phyloP scores from a whole-genome alignment of 92 coral and sea anemone genomes.

The Nematostella vectensis region DNA sequence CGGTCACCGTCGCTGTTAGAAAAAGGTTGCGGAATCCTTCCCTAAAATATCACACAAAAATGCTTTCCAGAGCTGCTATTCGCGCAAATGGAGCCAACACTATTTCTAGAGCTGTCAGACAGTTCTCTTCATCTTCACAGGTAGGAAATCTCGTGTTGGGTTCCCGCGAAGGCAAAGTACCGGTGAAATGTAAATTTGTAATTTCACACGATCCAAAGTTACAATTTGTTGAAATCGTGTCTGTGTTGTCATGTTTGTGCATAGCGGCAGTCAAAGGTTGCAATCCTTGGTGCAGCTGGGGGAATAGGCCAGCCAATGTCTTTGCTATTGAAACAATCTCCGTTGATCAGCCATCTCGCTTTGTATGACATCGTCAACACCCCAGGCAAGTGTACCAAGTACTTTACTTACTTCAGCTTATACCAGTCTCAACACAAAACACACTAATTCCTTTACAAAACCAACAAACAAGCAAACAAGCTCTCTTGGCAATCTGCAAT shows the following conservation, averaged over 20 bases:
- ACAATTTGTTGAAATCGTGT: neutral
- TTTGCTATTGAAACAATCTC: slow-evolving; percentile 78
- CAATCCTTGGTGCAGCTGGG: slow-evolving; percentile 99
- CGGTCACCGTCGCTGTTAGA: neutral
- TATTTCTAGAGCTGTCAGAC: slow-evolving; percentile 31
- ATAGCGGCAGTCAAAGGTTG: slow-evolving; percentile 86
- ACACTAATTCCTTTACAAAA: neutral
- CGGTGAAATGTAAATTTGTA: too few species aligned
- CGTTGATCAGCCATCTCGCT: slow-evolving; percentile 86
- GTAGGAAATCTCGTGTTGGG: slow-evolving; percentile 14
- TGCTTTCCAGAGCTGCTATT: slow-evolving; percentile 58
- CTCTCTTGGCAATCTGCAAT: too few species aligned
- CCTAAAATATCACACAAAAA: slow-evolving; percentile 11
- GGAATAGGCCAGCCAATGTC: slow-evolving; percentile 99
- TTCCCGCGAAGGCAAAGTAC: too few species aligned
- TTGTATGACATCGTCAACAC: slow-evolving; percentile 97
- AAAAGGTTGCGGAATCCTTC: neutral
- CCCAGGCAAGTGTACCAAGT: slow-evolving; percentile 83
- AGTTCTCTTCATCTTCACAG: slow-evolving; percentile 75
- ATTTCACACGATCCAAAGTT: too few species aligned
- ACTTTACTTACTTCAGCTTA: neutral
- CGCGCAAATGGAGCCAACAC: slow-evolving; percentile 50
- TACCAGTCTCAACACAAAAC: neutral
- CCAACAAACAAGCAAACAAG: too few species aligned
- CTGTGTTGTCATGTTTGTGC: too few species aligned